Evolutionary conservation across 2,113 vertebrate species (phyloP), one percentile per base, ranked within the genome.

Genomic region (Girardinichthys multiradiatus): DNA sequence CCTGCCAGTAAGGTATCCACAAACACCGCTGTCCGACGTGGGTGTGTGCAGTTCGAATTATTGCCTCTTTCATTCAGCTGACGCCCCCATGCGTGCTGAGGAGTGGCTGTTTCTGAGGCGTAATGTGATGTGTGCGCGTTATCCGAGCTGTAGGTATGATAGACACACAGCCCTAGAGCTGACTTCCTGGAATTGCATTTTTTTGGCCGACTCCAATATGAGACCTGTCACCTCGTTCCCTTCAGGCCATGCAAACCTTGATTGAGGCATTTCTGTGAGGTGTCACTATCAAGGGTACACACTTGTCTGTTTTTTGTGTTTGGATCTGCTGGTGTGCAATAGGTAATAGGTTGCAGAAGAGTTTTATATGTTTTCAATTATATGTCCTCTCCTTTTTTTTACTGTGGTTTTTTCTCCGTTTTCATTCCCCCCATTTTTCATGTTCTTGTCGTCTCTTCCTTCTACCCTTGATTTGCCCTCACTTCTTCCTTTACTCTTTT

Each of bases 261-360:
- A 96, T 93, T 93, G 95, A 96, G 93, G 92, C 94, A 82, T 94
- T 94, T 94, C 86, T 82, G 86, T n/a, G 60, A 77, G 70, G 79
- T 86, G 89, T 86, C 87, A 85, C 87, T 70, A 86, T 82, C 75
- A 81, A 86, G 81, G 81, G 74, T 68, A 48, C 57, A n/a, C 4
- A 68, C 75, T 75, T 64, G 60, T 63, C 24, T n/a, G n/a, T 51
- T 66, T 66, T 48, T 51, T 64, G 78, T 85, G 74, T 82, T 65
- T 80, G 70, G 60, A 8, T 74, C 27, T 30, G 58, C 64, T 31
- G 37, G 89, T 63, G 72, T 72, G n/a, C 73, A 74, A 85, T 87
- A 86, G 94, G 94, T 95, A 95, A 95, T 90, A 91, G 93, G 93
- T 92, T 93, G 81, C 84, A 69, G 48, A 83, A 89, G 92, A 92